A percentile compares a stretch with the other conserved stretches of the same genome.
phyloP scores from a whole-genome alignment of 1,140 invertebrate species.

The Drosophila prosaltans region DNA sequence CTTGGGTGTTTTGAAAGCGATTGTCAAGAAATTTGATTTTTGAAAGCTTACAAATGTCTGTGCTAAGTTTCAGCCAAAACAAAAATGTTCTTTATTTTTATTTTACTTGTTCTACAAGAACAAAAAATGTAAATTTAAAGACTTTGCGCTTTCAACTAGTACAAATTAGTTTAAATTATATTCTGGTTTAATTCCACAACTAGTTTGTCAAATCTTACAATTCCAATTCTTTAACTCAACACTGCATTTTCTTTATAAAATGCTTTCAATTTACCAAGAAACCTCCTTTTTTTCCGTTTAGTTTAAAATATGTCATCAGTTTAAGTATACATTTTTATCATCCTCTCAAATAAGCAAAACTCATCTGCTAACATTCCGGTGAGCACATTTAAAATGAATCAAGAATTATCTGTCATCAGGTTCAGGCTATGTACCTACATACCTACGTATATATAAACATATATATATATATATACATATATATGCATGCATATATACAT shows the following conservation, averaged over 20 bases:
- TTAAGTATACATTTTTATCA: not conserved
- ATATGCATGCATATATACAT: not conserved
- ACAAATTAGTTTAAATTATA: no score
- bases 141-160: no score
- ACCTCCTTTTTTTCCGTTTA: not conserved
- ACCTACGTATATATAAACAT: not conserved
- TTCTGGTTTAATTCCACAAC: no score
- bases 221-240: no score
- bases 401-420: slow-evolving; percentile 22
- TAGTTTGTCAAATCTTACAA: no score
- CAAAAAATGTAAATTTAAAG: no score
- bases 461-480: not conserved
- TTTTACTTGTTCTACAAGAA: no score
- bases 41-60: no score
- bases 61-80: no score
- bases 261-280: not conserved
- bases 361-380: slow-evolving; percentile 12
- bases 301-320: not conserved
- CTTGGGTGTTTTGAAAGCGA: no score
- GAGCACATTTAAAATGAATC: slow-evolving; percentile 23
- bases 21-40: no score
- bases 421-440: not conserved
- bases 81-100: no score
- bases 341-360: not conserved
- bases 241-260: not conserved